Base-by-base conservation (phyloP, 2,797 vertebrate species). In the Amazona ochrocephala region DNA sequence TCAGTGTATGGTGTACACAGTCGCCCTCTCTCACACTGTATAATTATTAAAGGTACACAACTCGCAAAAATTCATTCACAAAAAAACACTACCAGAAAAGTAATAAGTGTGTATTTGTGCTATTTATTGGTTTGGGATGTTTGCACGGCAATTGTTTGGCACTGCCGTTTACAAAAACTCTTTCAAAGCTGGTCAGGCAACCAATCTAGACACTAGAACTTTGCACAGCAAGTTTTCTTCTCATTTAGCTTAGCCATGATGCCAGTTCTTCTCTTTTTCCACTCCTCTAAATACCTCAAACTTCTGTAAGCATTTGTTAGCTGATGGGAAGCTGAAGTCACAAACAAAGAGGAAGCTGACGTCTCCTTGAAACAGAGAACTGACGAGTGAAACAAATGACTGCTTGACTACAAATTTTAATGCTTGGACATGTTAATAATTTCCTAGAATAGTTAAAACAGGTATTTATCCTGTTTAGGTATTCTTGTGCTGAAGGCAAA, bases 41-140 rank as follows among this genome's bases (percentile, higher is more conserved):
- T 5, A 26, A 34, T 34, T 34, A 15, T 17, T 14, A 53, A 53
- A 67, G 54, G 37, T 6, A 64, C 5, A 7, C 0, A 0, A 23
- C 14, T 23, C 29, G 30, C 37, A 73, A 87, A 67, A 37, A 44
- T 42, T 50, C 8, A 6, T 8, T 48, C 13, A 39, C 29, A 42
- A 72, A 68, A 67, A 71, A 22, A 1, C 1, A 37, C 30, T 39
- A 65, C 29, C 15, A 66, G 39, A 47, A 87, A 62, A 30, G 9
- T 10, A 34, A 0, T 29, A 26, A 54, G 14, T 24, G 8, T 24
- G 4, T 73, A 30, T 62, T 70, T 56, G 29, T 9, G 26, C 30
- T 39, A 1, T 11, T 48, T 86, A 32, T 50, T 71, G 41, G 11
- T 4, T 76, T 70, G n/a, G 11, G 29, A 9, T 6, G 5, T 60